Conservation (phyloP, 1,140 invertebrate genomes). For the Spodoptera litura region DNA sequence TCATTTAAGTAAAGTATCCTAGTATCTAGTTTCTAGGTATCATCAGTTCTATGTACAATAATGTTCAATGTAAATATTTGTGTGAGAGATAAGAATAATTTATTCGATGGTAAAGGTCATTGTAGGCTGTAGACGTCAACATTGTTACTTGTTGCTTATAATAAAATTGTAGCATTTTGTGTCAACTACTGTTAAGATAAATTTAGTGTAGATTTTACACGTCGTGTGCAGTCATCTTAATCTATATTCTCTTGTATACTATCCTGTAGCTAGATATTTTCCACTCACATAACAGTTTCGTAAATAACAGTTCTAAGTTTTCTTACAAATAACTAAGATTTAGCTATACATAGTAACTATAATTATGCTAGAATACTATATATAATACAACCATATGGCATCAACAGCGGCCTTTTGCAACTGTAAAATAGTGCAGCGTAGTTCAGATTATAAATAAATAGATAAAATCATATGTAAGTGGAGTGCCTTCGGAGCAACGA, state of each 20-base stretch:
- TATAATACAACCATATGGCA: conserved; percentile 23
- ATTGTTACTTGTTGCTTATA: conserved; percentile 6
- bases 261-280: not conserved
- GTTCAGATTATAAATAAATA: conserved; percentile 24
- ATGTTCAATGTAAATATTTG: conserved; percentile 21
- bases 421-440: conserved; percentile 21
- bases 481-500: conserved; percentile 23
- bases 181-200: conserved; percentile 6
- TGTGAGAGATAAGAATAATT: conserved; percentile 21
- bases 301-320: conserved; percentile 2
- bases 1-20: not conserved
- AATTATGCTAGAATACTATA: conserved; percentile 9
- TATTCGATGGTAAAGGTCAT: conserved; percentile 26
- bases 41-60: not conserved
- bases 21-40: not conserved
- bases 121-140: conserved; percentile 19
- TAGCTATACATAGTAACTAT: conserved; percentile 1
- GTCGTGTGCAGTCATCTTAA: not conserved
- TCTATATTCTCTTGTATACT: not conserved
- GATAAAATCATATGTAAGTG: conserved; percentile 14
- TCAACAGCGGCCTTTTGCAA: conserved; percentile 39
- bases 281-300: not conserved
- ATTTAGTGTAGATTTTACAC: not conserved
- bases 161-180: conserved; percentile 4
- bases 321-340: not conserved